Conservation (phyloP, 2,113 vertebrate species). For the Astur gentilis region DNA sequence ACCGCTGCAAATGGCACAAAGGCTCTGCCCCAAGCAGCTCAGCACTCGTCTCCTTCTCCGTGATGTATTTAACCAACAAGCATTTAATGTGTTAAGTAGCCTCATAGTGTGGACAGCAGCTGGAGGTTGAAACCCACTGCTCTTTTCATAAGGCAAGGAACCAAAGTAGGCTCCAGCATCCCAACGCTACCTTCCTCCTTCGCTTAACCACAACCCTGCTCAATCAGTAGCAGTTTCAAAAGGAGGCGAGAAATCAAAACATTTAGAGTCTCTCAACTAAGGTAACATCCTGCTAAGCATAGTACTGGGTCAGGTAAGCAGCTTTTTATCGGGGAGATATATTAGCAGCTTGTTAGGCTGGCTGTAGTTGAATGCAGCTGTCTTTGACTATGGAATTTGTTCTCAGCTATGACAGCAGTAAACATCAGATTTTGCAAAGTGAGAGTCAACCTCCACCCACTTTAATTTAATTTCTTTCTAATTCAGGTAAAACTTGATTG, state of each 20-base stretch:
- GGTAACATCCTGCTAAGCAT: neutral
- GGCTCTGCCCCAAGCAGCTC: neutral
- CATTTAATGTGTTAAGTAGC: neutral
- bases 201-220: neutral
- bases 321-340: neutral
- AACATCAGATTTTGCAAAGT: constrained; percentile 7
- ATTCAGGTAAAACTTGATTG: constrained; percentile 15
- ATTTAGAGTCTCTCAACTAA: neutral
- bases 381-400: neutral
- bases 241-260: neutral
- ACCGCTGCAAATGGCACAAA: neutral
- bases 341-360: neutral
- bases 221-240: neutral
- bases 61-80: neutral
- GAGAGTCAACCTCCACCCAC: neutral
- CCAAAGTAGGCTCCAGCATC: neutral
- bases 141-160: neutral
- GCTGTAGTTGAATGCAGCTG: neutral
- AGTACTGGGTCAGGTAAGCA: neutral
- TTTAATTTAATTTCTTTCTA: constrained; percentile 33
- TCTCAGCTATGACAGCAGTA: neutral
- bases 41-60: neutral
- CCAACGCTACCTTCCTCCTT: neutral
- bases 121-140: neutral
- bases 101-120: neutral